Conservation (phyloP, 2,113 vertebrate species). For the Phaethon lepturus region DNA sequence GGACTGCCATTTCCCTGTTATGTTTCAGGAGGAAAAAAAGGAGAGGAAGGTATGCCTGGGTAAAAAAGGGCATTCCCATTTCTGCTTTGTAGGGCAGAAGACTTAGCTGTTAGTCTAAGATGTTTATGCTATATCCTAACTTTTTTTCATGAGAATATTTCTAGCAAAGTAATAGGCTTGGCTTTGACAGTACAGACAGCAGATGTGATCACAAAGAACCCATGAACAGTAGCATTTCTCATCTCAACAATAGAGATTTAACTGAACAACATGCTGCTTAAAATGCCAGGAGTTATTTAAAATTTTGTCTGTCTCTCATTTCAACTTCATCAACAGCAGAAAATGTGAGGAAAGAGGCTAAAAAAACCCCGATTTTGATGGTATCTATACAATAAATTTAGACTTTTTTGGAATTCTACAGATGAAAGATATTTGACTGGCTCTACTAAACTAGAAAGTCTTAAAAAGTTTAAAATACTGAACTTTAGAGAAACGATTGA, state of each 20-base stretch:
- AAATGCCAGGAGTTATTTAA: neutral
- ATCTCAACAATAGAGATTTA: neutral
- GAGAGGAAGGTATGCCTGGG: accelerated
- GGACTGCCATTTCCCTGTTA: no score
- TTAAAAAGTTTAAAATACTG: neutral
- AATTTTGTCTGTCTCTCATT: neutral
- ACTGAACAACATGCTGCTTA: neutral
- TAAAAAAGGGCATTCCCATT: neutral
- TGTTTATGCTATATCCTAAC: neutral
- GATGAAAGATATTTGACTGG: neutral
- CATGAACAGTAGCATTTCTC: neutral
- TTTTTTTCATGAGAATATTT: neutral
- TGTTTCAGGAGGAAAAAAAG: neutral
- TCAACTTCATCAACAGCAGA: neutral
- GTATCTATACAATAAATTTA: neutral
- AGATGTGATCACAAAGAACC: neutral
- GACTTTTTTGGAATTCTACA: neutral
- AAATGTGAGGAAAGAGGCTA: neutral
- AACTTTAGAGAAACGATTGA: neutral
- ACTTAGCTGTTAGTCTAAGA: neutral
- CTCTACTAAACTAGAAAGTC: neutral
- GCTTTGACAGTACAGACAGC: neutral
- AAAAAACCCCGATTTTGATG: neutral
- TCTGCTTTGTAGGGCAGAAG: neutral
- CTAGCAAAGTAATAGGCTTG: neutral